Base-by-base conservation (phyloP, 2,888 invertebrate species). In the Spodoptera picta region DNA sequence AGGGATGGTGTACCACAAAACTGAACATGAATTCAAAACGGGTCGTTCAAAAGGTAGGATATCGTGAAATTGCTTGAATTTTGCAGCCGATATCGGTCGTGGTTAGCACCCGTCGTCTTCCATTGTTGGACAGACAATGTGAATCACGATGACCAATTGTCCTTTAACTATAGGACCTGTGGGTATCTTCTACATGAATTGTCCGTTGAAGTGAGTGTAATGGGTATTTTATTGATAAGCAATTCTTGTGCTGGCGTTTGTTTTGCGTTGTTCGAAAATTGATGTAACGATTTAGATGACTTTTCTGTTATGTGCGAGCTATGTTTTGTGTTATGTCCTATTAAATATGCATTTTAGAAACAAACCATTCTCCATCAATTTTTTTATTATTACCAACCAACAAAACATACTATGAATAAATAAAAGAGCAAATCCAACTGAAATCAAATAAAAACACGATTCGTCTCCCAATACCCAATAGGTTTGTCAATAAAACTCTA, bases 71-170 rank as follows among this genome's bases (percentile, higher is more conserved):
- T 46, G 47, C 58, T 48, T 45, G 54, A 45, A 61, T 55, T 52
- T 55, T 31, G 12, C 42, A 42, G 10, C 24, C 52, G 45, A 41
- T 47, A 42, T 56, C 55, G 45, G 24, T 14, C 51, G 56, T 27
- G 61, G 48, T 51, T 54, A 47, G 31, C 23, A 60, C 24, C 69
- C 45, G 7, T 55, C 48, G 49, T 59, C 62, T 59, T 27, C 24
- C 27, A 74, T 71, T 74, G 70, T 69, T 56, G 36, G 27, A 36
- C 44, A 31, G 52, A 75, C 69, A 74, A 74, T 55, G 56, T 42
- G 45, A 53, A 27, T 44, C 19, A 48, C 46, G 52, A 45, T 69
- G 57, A 58, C 54, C 47, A 41, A 51, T 43, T 31, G 51, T 42
- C 54, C 50, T 50, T 48, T 36, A 36, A 9, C 27, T 14, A n/a